phyloP scores from a whole-genome alignment of 2,113 vertebrate genomes.

The Excalfactoria chinensis region DNA sequence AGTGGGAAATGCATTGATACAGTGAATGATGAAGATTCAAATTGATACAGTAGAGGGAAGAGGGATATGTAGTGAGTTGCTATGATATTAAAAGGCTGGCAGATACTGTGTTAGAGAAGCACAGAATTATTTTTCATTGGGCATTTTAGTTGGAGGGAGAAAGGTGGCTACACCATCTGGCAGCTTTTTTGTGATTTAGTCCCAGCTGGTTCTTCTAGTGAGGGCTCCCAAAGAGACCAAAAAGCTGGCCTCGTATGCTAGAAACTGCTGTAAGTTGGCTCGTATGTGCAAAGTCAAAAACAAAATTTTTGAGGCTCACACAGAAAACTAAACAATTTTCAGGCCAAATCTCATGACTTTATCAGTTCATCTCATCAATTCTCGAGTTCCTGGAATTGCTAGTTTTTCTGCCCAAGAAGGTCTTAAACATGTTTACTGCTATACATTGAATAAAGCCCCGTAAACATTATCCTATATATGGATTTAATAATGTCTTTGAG shows the following conservation, averaged over 20 bases:
- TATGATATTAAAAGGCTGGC: background rate
- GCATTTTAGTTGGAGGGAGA: conserved; percentile 35
- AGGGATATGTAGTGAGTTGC: background rate
- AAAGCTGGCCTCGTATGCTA: conserved; percentile 41
- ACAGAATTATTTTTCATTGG: conserved; percentile 40
- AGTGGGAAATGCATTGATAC: background rate
- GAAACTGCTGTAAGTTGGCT: conserved; percentile 37
- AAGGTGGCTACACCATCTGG: conserved; percentile 62
- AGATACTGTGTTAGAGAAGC: background rate
- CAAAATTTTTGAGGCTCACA: conserved; percentile 20
- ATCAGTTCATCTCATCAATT: background rate
- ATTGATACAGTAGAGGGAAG: background rate
- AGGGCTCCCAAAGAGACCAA: conserved; percentile 42
- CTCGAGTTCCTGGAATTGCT: background rate
- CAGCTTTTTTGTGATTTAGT: conserved; percentile 50
- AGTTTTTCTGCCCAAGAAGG: background rate
- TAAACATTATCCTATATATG: background rate
- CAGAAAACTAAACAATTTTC: conserved; percentile 20
- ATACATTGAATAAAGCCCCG: background rate
- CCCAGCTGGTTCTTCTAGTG: conserved; percentile 60
- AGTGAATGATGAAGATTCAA: background rate
- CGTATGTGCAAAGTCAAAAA: background rate
- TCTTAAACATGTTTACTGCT: background rate
- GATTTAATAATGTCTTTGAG: background rate
- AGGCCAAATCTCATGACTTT: background rate